Evolutionary conservation across 2,888 invertebrate species (phyloP).

Genomic region (Drepanosiphum platanoidis): DNA sequence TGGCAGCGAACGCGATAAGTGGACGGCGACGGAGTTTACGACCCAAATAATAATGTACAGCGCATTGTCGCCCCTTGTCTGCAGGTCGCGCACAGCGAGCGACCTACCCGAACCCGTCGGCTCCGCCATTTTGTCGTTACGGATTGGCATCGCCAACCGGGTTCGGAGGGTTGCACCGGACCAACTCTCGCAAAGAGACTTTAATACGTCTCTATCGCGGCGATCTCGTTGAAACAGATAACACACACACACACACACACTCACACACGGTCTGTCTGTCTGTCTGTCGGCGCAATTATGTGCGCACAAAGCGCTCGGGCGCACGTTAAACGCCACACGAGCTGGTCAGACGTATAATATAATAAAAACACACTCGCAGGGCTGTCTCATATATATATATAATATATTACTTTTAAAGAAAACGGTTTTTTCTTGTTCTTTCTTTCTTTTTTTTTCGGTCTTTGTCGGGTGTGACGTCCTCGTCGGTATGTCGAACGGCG

Average conservation of each 20-base stretch:
- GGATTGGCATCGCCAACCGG: conserved; percentile 44
- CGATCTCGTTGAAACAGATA: conserved; percentile 28
- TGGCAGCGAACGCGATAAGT: background rate
- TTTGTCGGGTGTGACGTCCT: conserved; percentile 24
- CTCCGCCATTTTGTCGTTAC: conserved; percentile 45
- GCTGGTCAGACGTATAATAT: background rate
- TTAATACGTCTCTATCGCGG: background rate
- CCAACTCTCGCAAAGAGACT: background rate
- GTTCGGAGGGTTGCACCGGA: conserved; percentile 16
- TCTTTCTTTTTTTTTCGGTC: background rate
- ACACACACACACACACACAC: background rate
- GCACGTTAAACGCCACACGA: background rate
- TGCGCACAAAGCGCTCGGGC: conserved; percentile 11
- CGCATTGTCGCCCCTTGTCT: conserved; percentile 30
- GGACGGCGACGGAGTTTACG: conserved; percentile 14
- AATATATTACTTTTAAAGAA: background rate
- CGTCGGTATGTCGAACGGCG: background rate
- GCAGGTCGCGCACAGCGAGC: background rate
- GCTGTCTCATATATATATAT: background rate
- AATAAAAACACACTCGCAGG: background rate
- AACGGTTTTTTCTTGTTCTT: background rate
- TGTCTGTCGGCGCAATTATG: background rate
- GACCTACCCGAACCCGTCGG: background rate
- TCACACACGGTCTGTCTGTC: background rate
- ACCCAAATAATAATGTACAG: background rate